Conservation (phyloP, 2,113 vertebrate species). For the Nestor notabilis region DNA sequence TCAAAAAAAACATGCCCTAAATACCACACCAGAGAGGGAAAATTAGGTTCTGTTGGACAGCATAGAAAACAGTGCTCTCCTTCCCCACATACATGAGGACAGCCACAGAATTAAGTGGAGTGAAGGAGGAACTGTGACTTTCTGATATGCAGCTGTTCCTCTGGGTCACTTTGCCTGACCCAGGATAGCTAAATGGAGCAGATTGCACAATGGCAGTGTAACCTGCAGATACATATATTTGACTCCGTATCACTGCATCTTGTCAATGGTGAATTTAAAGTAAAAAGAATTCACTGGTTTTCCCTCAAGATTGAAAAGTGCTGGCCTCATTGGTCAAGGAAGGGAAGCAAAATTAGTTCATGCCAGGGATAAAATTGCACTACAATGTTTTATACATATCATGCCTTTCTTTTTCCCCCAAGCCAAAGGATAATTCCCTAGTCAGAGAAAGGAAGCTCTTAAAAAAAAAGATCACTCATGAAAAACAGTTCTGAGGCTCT, state of each 20-base stretch:
- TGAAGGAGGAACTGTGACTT: not conserved
- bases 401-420: not conserved
- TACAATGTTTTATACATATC: not conserved
- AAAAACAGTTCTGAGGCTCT: not conserved
- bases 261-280: not conserved
- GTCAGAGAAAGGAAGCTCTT: not conserved
- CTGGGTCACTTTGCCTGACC: not conserved
- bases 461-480: not conserved
- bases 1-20: not conserved
- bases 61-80: not conserved
- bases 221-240: not conserved
- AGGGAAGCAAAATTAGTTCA: conserved; percentile 11
- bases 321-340: not conserved
- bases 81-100: rapidly evolving
- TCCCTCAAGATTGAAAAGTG: not conserved
- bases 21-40: not conserved
- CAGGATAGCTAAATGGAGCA: not conserved
- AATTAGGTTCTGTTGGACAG: not conserved
- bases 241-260: not conserved
- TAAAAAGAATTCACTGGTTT: not conserved
- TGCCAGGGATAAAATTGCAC: not conserved
- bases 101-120: not conserved
- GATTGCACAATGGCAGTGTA: not conserved
- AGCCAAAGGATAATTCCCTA: not conserved
- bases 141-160: not conserved